A percentile compares a stretch with the other conserved stretches of the same genome.
Conservation (phyloP, 2,113 vertebrate species). For the Theropithecus gelada region DNA sequence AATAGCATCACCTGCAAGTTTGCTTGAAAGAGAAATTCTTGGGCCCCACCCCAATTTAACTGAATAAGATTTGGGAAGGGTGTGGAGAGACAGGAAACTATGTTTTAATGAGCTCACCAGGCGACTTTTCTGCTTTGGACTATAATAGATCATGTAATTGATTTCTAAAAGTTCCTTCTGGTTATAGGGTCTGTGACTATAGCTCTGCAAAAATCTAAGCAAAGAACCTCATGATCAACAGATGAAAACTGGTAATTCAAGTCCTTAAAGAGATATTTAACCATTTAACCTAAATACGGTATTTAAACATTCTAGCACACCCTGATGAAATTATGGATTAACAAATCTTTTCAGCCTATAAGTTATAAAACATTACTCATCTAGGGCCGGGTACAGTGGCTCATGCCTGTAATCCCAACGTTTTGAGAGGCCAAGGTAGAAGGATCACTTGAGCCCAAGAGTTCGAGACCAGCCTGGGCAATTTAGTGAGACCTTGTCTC, state of each 20-base stretch:
- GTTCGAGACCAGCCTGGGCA: no score
- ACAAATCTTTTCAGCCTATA: neutral
- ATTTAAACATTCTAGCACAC: neutral
- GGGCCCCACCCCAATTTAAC: neutral
- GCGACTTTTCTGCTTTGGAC: neutral
- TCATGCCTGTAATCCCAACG: no score
- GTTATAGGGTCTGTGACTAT: neutral
- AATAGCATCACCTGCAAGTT: neutral
- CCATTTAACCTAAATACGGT: neutral
- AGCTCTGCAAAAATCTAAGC: neutral
- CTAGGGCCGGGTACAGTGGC: no score
- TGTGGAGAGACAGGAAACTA: neutral
- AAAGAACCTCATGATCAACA: neutral
- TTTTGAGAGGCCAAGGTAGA: no score
- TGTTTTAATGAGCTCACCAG: neutral
- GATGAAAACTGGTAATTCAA: neutral
- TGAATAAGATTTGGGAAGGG: neutral
- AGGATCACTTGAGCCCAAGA: no score
- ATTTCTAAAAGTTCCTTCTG: neutral
- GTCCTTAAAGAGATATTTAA: neutral
- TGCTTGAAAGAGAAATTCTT: neutral
- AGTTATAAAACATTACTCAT: neutral
- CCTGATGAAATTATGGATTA: neutral
- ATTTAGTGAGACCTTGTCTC: no score
- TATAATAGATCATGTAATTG: neutral